phyloP scores from a whole-genome alignment of 1,140 invertebrate genomes.

The Trichogramma pretiosum region DNA sequence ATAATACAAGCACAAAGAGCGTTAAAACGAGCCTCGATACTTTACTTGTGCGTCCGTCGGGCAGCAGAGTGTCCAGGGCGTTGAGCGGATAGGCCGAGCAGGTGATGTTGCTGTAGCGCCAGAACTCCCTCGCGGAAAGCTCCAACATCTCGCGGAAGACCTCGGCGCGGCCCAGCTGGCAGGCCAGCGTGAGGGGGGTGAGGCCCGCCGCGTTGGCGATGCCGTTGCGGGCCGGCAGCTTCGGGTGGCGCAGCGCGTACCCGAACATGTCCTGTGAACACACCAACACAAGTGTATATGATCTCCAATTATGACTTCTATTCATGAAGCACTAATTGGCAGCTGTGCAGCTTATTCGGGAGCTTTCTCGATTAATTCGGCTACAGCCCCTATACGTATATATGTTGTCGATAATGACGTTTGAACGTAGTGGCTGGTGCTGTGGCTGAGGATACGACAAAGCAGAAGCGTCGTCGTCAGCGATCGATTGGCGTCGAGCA shows the following conservation, averaged over 20 bases:
- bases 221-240: constrained; percentile 81
- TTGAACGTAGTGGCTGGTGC: no score
- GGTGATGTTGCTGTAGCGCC: constrained; percentile 98
- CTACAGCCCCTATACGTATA: no score
- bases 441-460: no score
- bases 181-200: constrained; percentile 90
- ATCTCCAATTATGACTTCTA: no score
- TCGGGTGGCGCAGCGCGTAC: constrained; percentile 90
- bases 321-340: no score
- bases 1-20: no score
- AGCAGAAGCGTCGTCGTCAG: no score
- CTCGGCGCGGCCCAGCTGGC: constrained; percentile 87
- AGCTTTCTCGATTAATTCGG: no score
- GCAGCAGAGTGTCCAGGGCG: constrained; percentile 88
- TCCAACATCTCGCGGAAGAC: constrained; percentile 98
- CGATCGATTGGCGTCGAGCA: no score
- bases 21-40: constrained; percentile 26
- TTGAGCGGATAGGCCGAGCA: constrained; percentile 95
- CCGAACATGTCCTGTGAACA: constrained; percentile 88
- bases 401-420: no score
- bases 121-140: constrained; percentile 89
- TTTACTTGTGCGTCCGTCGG: constrained; percentile 90
- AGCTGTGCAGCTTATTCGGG: no score
- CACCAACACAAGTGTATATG: no score
- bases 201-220: constrained; percentile 81